Evolutionary conservation across 2,113 vertebrate genomes (phyloP), one percentile per base, ranked within the genome.

Genomic region (Ia io): DNA sequence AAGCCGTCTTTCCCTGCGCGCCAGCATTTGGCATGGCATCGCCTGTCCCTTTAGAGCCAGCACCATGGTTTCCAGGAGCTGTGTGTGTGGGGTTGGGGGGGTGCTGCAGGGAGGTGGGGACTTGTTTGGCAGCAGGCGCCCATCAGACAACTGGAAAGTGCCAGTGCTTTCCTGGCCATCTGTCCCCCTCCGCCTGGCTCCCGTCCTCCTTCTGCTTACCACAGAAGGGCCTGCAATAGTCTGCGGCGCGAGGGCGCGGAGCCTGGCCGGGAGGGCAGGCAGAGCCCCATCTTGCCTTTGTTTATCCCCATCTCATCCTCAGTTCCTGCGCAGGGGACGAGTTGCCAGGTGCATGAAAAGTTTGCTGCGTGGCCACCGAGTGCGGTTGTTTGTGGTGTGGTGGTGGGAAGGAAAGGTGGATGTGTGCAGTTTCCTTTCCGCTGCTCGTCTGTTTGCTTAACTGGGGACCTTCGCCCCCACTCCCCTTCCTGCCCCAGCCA

Each of bases 81-180:
- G n/a, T 25, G 69, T 25, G 69, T 71, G 78, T 84, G 89, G 88
- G 77, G 71, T 32, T 84, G 40, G 73, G 69, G n/a, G 4, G 67
- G 18, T 5, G 35, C 51, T 32, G 30, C 3, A 1, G 85, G 84
- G 80, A 76, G n/a, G 63, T 44, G 71, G 69, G 13, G 10, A 61
- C 93, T 95, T 93, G 42, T 83, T 97, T 97, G 97, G 96, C 97
- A 97, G 90, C 88, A 53, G 89, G 85, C 56, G 84, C 93, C 97
- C 96, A 93, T 98, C 90, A 97, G 97, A 95, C 97, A 97, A 98
- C 98, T 98, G 97, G 97, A 98, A 97, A 97, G 96, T 97, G 95
- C 59, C 93, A 95, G 98, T 70, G 70, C 96, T 93, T 94, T 30
- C 49, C 80, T 25, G 96, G 96, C 98, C 98, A 98, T 98, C 98